Conservation (phyloP, 2,797 vertebrate genomes). For the Scolopax bukidnonensis region DNA sequence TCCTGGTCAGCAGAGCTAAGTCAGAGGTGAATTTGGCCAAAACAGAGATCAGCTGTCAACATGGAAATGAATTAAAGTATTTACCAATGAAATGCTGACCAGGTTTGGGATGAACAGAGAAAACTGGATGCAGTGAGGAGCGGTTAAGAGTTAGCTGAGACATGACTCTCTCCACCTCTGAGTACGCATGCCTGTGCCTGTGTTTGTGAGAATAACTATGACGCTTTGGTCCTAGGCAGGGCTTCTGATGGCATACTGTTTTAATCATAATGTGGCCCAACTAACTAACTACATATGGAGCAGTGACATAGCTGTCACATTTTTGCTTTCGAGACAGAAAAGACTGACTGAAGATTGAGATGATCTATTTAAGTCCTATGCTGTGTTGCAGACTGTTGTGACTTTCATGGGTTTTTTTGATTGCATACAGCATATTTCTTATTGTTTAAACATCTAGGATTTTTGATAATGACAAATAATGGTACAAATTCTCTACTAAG, state of each 20-base stretch:
- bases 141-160: not conserved
- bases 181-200: rapidly evolving
- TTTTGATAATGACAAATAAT: constrained; percentile 1
- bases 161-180: not conserved
- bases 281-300: not conserved
- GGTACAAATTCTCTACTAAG: not conserved
- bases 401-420: not conserved
- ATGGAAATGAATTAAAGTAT: not conserved
- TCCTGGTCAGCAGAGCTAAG: not conserved
- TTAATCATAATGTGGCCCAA: not conserved
- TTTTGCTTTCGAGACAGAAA: not conserved
- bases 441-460: not conserved
- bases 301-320: not conserved
- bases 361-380: not conserved
- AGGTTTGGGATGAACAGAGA: not conserved
- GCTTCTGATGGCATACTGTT: not conserved
- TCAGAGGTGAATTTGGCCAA: not conserved
- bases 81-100: not conserved
- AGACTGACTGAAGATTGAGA: not conserved
- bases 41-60: not conserved
- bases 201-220: not conserved
- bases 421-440: not conserved
- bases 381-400: not conserved
- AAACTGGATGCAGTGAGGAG: not conserved
- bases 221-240: not conserved